Evolutionary conservation across 2,888 invertebrate species (phyloP).

Genomic region (Sinotaia quadrata): DNA sequence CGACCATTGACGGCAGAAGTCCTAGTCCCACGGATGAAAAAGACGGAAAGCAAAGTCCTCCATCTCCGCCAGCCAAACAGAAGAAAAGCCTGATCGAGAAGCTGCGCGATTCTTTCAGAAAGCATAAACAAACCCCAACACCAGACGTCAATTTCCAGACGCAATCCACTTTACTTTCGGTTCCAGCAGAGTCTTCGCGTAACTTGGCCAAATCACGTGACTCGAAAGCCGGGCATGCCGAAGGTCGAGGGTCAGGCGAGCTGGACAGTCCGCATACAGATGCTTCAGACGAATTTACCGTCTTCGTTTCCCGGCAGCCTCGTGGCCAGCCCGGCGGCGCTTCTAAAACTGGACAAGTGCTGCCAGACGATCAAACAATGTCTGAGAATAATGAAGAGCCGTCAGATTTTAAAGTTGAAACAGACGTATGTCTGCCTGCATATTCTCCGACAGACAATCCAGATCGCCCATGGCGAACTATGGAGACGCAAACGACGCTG

Average conservation of each 20-base stretch:
- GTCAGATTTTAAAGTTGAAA: too few species aligned
- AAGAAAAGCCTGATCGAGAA: conserved; percentile 2
- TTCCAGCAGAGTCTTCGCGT: conserved; percentile 14
- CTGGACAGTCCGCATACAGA: conserved; percentile 28
- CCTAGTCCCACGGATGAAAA: not conserved
- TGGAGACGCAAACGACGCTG: conserved; percentile 22
- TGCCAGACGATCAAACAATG: too few species aligned
- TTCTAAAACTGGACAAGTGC: too few species aligned
- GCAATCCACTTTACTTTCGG: conserved; percentile 17
- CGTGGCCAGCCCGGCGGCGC: too few species aligned
- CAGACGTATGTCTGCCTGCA: too few species aligned
- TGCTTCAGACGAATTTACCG: conserved; percentile 37
- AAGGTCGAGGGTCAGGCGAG: not conserved
- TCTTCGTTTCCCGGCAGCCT: conserved; percentile 27
- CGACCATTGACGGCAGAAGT: not conserved
- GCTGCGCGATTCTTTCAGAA: conserved; percentile 14
- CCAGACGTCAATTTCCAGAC: conserved; percentile 11
- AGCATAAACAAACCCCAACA: conserved; percentile 4
- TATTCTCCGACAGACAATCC: too few species aligned
- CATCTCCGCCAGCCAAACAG: conserved; percentile 6
- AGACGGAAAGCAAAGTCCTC: not conserved
- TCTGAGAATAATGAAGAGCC: too few species aligned
- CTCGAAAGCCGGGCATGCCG: not conserved
- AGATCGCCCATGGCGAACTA: not conserved
- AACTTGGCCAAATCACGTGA: conserved; percentile 4